These are phyloP conservation scores for Hoplostethus atlanticus DNA, from an alignment of 2,797 vertebrate genomes.

Conservation along the genomic window DNA sequence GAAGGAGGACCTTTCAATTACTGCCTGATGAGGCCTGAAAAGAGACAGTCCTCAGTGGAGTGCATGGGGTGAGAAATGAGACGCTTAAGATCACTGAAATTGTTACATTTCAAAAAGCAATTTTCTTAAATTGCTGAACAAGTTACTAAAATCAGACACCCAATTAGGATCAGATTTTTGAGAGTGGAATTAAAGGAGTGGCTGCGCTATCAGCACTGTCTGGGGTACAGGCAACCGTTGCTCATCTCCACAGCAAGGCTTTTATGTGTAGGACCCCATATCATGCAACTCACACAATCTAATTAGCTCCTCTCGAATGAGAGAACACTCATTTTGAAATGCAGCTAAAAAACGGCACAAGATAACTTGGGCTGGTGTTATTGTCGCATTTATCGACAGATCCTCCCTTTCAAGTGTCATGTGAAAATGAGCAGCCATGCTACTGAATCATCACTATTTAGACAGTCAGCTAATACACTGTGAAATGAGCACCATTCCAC, in stretches of 20 bases:
- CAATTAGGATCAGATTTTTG: constrained; percentile 84
- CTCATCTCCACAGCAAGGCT: constrained; percentile 75
- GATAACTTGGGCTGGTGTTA: constrained; percentile 78
- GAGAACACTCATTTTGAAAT: constrained; percentile 72
- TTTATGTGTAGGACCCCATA: constrained; percentile 80
- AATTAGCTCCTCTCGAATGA: constrained; percentile 81
- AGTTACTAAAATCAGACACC: constrained; percentile 82
- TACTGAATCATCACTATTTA: constrained; percentile 81
- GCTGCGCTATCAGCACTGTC: constrained; percentile 78
- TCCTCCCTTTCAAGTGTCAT: constrained; percentile 77
- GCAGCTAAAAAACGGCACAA: constrained; percentile 58
- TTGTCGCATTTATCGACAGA: constrained; percentile 79
- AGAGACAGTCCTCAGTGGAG: constrained; percentile 57
- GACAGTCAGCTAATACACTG: constrained; percentile 82
- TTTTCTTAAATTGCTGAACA: constrained; percentile 82
- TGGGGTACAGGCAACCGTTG: constrained; percentile 72
- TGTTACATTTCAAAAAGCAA: constrained; percentile 83
- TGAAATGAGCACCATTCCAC: constrained; percentile 80
- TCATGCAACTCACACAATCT: constrained; percentile 82
- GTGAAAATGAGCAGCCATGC: constrained; percentile 69
- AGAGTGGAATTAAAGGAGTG: constrained; percentile 78
- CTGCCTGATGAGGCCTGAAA: constrained; percentile 74
- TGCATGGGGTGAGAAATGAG: constrained; percentile 73
- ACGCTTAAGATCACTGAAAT: constrained; percentile 74
- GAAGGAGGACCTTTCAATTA: constrained; percentile 70